Evolutionary conservation across 2,888 invertebrate species (phyloP), one percentile per base, ranked within the genome.

Genomic region (Dastarcus helophoroides): DNA sequence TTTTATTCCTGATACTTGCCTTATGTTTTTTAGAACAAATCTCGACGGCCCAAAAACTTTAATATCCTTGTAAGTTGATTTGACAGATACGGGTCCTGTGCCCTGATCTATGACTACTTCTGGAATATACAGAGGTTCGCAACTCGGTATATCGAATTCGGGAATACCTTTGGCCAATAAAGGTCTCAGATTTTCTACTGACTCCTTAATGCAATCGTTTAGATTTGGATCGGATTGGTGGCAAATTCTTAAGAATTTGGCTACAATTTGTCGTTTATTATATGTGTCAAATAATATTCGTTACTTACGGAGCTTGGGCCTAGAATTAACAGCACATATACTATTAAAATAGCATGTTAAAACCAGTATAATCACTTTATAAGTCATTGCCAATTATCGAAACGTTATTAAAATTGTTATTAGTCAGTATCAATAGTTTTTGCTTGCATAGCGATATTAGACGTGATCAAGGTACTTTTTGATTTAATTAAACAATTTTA

Each of bases 241-340:
- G 48, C 83, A 83, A 32, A 76, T 58, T 47, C 74, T 68, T 8
- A 83, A 64, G 53, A 73, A 80, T 4, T 66, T 55, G 14, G 80
- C 82, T 82, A 53, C 3, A 61, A 58, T n/a, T n/a, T n/a, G 31
- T n/a, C 13, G 14, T 13, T 5, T n/a, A n/a, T n/a, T n/a, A n/a
- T n/a, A n/a, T n/a, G n/a, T n/a, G n/a, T n/a, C n/a, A n/a, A n/a
- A n/a, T n/a, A n/a, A n/a, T n/a, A n/a, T n/a, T n/a, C n/a, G n/a
- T n/a, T n/a, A n/a, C n/a, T n/a, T n/a, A n/a, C n/a, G n/a, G n/a
- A n/a, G n/a, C n/a, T n/a, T n/a, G n/a, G n/a, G n/a, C n/a, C n/a
- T n/a, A n/a, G n/a, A n/a, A n/a, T n/a, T n/a, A n/a, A n/a, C n/a
- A n/a, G n/a, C n/a, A n/a, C n/a, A n/a, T n/a, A n/a, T n/a, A n/a